Conservation (phyloP, 2,113 vertebrate species). For the Pelobates fuscus region DNA sequence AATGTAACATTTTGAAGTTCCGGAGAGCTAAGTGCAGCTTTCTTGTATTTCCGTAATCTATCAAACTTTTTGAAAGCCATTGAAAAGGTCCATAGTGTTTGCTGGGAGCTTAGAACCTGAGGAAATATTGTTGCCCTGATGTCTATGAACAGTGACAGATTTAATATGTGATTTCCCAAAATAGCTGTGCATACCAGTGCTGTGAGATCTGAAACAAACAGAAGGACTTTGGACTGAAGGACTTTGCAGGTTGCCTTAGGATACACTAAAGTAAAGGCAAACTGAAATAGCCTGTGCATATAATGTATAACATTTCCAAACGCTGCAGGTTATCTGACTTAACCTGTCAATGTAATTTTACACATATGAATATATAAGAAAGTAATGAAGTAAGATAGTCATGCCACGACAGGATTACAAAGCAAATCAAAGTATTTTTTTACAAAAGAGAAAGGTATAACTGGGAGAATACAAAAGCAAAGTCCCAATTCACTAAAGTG, state of each 20-base stretch:
- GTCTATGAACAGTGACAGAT: conserved; percentile 38
- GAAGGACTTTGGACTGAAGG: conserved; percentile 30
- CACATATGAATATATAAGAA: no score
- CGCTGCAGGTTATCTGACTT: not conserved
- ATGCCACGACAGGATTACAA: no score
- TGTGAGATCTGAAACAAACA: conserved; percentile 32
- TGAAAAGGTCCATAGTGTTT: conserved; percentile 18
- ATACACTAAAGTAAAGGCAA: conserved; percentile 1
- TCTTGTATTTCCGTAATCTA: conserved; percentile 27
- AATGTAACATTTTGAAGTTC: no score
- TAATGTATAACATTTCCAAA: not conserved
- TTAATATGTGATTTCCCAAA: conserved; percentile 44
- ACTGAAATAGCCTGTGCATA: not conserved
- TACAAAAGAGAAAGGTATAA: no score
- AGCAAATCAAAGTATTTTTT: no score
- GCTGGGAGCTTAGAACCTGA: conserved; percentile 19
- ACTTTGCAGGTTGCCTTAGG: conserved; percentile 24
- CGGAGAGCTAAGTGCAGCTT: no score
- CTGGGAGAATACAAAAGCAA: no score
- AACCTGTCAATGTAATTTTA: not conserved
- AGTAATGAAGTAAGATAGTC: no score
- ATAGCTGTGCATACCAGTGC: conserved; percentile 17
- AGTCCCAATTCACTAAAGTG: no score
- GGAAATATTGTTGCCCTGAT: conserved; percentile 27
- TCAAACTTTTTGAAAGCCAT: conserved; percentile 27